Base-by-base conservation (phyloP, 2,888 invertebrate genomes). In the Andrena trimmerana region DNA sequence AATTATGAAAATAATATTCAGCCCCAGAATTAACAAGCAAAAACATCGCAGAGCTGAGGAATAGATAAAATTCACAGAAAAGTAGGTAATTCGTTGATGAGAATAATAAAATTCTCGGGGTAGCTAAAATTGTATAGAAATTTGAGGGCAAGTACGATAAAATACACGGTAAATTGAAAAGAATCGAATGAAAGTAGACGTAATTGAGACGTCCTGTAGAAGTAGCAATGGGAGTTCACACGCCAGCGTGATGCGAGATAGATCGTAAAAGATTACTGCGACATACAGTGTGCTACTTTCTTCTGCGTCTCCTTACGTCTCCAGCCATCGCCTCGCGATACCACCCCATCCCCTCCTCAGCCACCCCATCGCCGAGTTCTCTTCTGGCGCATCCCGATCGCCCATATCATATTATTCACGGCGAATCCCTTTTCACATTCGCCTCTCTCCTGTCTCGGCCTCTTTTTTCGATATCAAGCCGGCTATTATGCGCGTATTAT, bases 241-340 rank as follows among this genome's bases (percentile, higher is more conserved):
- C 80, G 82, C 67, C 88, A 84, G 85, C 88, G 87, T 88, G 90
- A 90, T 80, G 90, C 88, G 88, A 91, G 90, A 90, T 90, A 91
- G 90, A 91, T 90, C 90, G 91, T 92, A 90, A 91, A 92, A 91
- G 91, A 92, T 92, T 91, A 92, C 90, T 88, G 89, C 90, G 92
- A 90, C 91, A 90, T 90, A 91, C 90, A 89, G 84, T 82, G 85
- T 84, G 83, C 88, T 78, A 78, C 86, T 78, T 80, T 83, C 84
- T 76, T 59, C 78, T 78, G 78, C 79, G 62, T 79, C 81, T 68
- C 66, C 70, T 72, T 60, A 48, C 81, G 75, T 71, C 78, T 67
- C 68, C 50, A 42, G 67, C 68, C 24, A 65, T 77, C 65, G 81
- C 76, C 73, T 73, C 73, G 63, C 75, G 71, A 71, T 83, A 74